Evolutionary conservation across 2,113 vertebrate genomes (phyloP).

Genomic region (Ascaphus truei): DNA sequence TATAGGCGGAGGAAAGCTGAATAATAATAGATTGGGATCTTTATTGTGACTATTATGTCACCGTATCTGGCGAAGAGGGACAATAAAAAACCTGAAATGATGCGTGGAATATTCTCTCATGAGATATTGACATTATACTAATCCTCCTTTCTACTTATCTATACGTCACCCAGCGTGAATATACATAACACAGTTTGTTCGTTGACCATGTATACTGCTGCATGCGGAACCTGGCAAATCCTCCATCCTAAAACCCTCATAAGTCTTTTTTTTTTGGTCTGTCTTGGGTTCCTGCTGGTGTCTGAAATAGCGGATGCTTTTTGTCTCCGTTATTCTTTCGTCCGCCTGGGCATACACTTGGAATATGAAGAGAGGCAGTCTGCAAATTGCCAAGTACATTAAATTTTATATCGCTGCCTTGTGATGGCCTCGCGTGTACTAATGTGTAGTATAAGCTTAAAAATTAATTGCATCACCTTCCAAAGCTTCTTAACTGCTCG

Average conservation of each 20-base stretch:
- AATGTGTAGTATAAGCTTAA: slow-evolving; percentile 31
- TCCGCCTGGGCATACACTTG: not conserved
- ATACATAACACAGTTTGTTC: too few relatives aligned
- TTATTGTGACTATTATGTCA: too few relatives aligned
- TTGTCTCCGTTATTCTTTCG: not conserved
- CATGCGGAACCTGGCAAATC: not conserved
- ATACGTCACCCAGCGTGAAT: too few relatives aligned
- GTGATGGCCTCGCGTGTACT: slow-evolving; percentile 20
- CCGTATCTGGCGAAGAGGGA: too few relatives aligned
- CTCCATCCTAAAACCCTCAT: not conserved
- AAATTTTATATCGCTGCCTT: slow-evolving; percentile 6
- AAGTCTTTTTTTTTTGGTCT: not conserved
- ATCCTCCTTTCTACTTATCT: too few relatives aligned
- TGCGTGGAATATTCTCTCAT: too few relatives aligned
- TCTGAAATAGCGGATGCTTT: not conserved
- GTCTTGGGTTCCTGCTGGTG: not conserved
- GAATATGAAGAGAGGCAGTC: not conserved
- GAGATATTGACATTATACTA: too few relatives aligned
- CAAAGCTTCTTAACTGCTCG: slow-evolving; percentile 36
- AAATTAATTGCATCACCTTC: slow-evolving; percentile 41
- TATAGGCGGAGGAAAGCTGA: too few relatives aligned
- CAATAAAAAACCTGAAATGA: too few relatives aligned
- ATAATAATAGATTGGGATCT: too few relatives aligned
- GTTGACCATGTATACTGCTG: not conserved
- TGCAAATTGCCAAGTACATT: slow-evolving; percentile 16